Percentiles rank a stretch among this genome's conserved stretches.
Conservation (phyloP, 2,888 invertebrate genomes). For the Ctenicera cuprea region DNA sequence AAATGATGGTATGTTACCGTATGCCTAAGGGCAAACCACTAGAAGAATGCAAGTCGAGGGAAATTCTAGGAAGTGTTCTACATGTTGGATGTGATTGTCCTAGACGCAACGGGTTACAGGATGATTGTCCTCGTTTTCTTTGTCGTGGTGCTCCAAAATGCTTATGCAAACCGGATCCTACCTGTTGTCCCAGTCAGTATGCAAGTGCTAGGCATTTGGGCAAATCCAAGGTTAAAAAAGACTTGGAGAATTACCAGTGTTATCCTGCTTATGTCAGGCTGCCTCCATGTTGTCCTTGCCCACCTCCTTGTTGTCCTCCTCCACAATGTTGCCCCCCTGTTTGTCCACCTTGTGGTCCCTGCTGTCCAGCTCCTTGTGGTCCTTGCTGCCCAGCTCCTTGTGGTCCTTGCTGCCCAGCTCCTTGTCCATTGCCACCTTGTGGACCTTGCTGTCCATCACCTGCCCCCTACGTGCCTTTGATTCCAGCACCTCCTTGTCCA, state of each 20-base stretch:
- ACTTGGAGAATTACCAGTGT: constrained; percentile 67
- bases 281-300: constrained; percentile 66
- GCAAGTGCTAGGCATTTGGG: constrained; percentile 65
- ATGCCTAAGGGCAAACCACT: constrained; percentile 67
- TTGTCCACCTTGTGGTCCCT: constrained; percentile 56
- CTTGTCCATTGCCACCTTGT: constrained; percentile 57
- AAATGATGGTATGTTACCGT: constrained; percentile 76
- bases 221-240: no score
- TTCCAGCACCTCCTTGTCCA: constrained; percentile 66
- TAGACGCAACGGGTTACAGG: constrained; percentile 78
- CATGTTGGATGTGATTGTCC: constrained; percentile 77
- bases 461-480: constrained; percentile 50
- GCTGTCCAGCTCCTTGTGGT: constrained; percentile 66
- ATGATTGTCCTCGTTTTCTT: constrained; percentile 75
- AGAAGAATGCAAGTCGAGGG: constrained; percentile 72
- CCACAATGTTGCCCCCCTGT: constrained; percentile 62
- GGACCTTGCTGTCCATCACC: constrained; percentile 65
- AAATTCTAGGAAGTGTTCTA: constrained; percentile 75
- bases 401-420: constrained; percentile 63
- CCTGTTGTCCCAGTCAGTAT: constrained; percentile 75
- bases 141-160: constrained; percentile 76
- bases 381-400: constrained; percentile 63
- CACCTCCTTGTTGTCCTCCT: constrained; percentile 63
- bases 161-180: constrained; percentile 74
- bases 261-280: constrained; percentile 58